These are phyloP conservation scores for Eurypyga helias DNA, from an alignment of 2,113 vertebrate genomes.

Conservation along the genomic window DNA sequence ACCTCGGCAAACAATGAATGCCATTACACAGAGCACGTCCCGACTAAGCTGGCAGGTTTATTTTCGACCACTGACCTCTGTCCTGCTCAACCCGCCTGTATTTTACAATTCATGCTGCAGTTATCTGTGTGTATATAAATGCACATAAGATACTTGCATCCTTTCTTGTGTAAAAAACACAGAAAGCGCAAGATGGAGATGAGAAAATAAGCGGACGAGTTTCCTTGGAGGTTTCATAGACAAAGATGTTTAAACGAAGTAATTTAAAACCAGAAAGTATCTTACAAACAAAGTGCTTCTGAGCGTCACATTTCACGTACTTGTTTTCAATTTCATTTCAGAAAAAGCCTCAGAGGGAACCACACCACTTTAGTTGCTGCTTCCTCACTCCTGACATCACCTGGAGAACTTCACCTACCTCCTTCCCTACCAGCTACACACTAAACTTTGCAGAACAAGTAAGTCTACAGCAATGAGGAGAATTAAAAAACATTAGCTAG, in stretches of 20 bases:
- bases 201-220: neutral
- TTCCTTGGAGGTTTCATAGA: slow-evolving; percentile 8
- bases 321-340: slow-evolving; percentile 9
- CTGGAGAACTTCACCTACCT: slow-evolving; percentile 1
- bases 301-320: neutral
- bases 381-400: neutral
- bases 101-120: neutral
- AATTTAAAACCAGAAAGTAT: slow-evolving; percentile 47
- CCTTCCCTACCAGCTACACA: neutral
- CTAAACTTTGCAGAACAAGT: neutral
- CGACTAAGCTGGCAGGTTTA: neutral
- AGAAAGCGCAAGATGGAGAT: neutral
- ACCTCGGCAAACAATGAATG: neutral
- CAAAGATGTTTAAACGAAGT: slow-evolving; percentile 43
- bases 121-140: neutral
- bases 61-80: neutral
- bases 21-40: neutral
- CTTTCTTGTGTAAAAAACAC: neutral
- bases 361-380: slow-evolving; percentile 26
- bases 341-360: slow-evolving; percentile 26
- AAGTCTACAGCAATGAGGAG: neutral
- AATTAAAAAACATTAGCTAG: neutral
- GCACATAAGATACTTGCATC: neutral
- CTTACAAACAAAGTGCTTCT: slow-evolving; percentile 23
- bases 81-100: neutral